Percentiles rank a stretch among this genome's conserved stretches.
Conservation (phyloP, 1,140 invertebrate species). For the Campoletis sonorensis region DNA sequence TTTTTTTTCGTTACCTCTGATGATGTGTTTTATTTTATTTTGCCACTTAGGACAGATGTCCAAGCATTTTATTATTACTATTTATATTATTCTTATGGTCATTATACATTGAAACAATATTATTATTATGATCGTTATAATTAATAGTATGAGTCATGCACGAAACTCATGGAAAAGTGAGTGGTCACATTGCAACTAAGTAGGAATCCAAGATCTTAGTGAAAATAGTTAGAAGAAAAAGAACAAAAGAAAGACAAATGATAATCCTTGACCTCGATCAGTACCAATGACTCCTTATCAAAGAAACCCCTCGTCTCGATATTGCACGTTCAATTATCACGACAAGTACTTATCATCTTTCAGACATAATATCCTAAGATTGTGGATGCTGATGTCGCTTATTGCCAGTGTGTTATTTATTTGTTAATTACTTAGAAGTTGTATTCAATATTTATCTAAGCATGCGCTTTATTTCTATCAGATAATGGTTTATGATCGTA, state of each 20-base stretch:
- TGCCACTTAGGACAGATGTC: neutral
- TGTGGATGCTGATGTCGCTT: neutral
- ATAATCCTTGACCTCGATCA: constrained; percentile 12
- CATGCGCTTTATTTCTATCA: neutral
- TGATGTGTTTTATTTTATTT: constrained; percentile 11
- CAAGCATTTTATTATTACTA: neutral
- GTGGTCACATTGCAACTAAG: neutral
- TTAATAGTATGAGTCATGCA: neutral
- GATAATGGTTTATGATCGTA: neutral
- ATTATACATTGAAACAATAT: neutral
- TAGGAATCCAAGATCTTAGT: constrained; percentile 1
- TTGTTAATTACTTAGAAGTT: neutral
- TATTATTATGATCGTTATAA: neutral
- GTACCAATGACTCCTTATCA: constrained; percentile 20
- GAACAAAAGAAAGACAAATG: constrained; percentile 11
- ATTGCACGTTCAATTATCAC: neutral
- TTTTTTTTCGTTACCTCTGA: neutral
- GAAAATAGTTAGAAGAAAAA: neutral
- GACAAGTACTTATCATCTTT: neutral
- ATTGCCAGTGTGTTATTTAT: neutral
- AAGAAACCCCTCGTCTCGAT: neutral
- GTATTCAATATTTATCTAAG: neutral
- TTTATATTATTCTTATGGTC: neutral
- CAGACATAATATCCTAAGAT: neutral
- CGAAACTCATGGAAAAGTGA: constrained; percentile 8